Evolutionary conservation across 23 tunicate genomes (phyloP).

Genomic region (Trididemnum clinides): DNA sequence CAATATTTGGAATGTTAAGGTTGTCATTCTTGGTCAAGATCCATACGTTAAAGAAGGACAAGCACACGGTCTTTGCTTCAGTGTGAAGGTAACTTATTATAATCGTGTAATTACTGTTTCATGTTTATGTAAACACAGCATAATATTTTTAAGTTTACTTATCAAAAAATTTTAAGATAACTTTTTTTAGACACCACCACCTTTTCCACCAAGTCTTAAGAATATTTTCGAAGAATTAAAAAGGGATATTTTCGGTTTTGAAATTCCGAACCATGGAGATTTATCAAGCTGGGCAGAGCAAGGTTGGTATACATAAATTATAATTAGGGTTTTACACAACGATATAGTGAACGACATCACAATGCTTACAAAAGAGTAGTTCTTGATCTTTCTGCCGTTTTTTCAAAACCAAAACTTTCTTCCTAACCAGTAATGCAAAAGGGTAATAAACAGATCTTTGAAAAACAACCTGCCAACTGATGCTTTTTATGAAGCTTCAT

Average conservation of each 20-base stretch:
- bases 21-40: slow-evolving; percentile 97
- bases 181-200: slow-evolving; percentile 55
- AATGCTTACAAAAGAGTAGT: too few species aligned
- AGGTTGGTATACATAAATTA: slow-evolving; percentile 38
- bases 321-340: too few species aligned
- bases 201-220: slow-evolving; percentile 70
- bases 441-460: too few species aligned
- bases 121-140: too few species aligned
- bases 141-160: too few species aligned
- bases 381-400: too few species aligned
- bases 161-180: too few species aligned
- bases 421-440: too few species aligned
- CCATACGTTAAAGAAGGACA: slow-evolving; percentile 95
- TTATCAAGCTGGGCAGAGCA: slow-evolving; percentile 95
- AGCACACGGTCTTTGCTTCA: slow-evolving; percentile 98
- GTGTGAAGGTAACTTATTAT: slow-evolving; percentile 74
- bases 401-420: too few species aligned
- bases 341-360: too few species aligned
- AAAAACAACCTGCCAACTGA: too few species aligned
- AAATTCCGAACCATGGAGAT: slow-evolving; percentile 87
- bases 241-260: slow-evolving; percentile 55
- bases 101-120: background rate
- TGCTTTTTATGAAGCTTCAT: too few species aligned
- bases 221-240: slow-evolving; percentile 87
- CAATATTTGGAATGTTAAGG: slow-evolving; percentile 69